Percentiles rank a stretch among this genome's conserved stretches.
Evolutionary conservation across 2,888 invertebrate genomes (phyloP).

Genomic region (Nycteola revayana): DNA sequence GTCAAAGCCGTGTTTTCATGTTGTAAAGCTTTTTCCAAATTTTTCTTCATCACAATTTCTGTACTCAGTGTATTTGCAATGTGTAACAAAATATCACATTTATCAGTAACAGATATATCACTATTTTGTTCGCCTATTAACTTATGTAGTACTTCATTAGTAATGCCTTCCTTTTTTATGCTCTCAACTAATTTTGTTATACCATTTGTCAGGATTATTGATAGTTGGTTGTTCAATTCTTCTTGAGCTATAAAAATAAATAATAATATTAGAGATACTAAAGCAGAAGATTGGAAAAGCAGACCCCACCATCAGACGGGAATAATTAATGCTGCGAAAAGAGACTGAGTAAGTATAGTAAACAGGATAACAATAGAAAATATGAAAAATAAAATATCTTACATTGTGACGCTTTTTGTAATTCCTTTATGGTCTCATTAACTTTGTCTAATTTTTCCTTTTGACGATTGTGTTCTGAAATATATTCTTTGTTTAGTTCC

Average conservation of each 20-base stretch:
- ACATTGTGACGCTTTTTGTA: slow-evolving; percentile 42
- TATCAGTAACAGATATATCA: slow-evolving; percentile 19
- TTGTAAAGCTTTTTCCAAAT: slow-evolving; percentile 37
- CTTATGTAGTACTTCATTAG: slow-evolving; percentile 34
- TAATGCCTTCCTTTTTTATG: slow-evolving; percentile 30
- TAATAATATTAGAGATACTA: too few relatives aligned
- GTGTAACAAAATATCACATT: slow-evolving; percentile 37
- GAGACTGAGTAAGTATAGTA: not conserved
- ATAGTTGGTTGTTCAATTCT: slow-evolving; percentile 27
- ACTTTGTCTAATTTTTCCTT: slow-evolving; percentile 32
- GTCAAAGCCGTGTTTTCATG: slow-evolving; percentile 32
- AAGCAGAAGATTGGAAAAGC: too few relatives aligned
- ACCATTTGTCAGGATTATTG: slow-evolving; percentile 29
- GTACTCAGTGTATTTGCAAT: slow-evolving; percentile 36
- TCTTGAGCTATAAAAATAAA: slow-evolving; percentile 35
- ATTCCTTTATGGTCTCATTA: slow-evolving; percentile 25
- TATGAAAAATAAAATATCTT: too few relatives aligned
- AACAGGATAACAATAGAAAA: too few relatives aligned
- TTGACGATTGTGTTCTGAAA: slow-evolving; percentile 22
- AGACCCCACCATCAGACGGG: too few relatives aligned
- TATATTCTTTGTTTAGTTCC: slow-evolving; percentile 29
- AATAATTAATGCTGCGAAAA: too few relatives aligned
- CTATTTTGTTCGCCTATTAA: slow-evolving; percentile 15
- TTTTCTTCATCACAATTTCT: slow-evolving; percentile 37
- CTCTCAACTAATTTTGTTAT: slow-evolving; percentile 35